Conservation (phyloP, 2,797 vertebrate species). For the Rousettus madagascariensis region DNA sequence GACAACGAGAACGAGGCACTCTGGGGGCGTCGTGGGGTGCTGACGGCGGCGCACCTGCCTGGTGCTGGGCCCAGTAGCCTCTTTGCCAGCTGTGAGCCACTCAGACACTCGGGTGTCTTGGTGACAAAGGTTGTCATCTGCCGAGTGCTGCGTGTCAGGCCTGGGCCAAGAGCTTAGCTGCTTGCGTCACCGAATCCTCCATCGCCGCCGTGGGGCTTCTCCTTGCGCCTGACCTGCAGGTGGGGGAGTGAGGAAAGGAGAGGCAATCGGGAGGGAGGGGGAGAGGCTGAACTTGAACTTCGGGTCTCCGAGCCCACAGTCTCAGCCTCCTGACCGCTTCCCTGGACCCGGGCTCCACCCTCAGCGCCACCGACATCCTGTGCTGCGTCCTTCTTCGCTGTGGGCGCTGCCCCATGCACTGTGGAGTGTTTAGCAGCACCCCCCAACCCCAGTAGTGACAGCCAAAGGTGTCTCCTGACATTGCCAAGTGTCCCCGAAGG, state of each 20-base stretch:
- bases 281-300: background rate
- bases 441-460: background rate
- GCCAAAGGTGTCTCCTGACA: background rate
- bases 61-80: background rate
- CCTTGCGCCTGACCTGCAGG: too few species aligned
- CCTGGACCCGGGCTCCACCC: background rate
- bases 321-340: too few species aligned
- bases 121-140: rapidly evolving
- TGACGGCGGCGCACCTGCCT: rapidly evolving
- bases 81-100: background rate
- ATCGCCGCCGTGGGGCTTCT: rapidly evolving
- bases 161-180: background rate
- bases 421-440: rapidly evolving
- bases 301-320: background rate
- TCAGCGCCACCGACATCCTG: rapidly evolving
- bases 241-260: background rate
- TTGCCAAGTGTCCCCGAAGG: background rate
- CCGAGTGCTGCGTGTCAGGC: rapidly evolving
- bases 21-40: background rate
- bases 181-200: rapidly evolving
- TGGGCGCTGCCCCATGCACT: rapidly evolving
- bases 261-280: background rate
- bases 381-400: rapidly evolving
- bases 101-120: background rate
- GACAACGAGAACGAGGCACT: background rate